Evolutionary conservation across 2,888 invertebrate species (phyloP).

Genomic region (Macrophya alboannulata): DNA sequence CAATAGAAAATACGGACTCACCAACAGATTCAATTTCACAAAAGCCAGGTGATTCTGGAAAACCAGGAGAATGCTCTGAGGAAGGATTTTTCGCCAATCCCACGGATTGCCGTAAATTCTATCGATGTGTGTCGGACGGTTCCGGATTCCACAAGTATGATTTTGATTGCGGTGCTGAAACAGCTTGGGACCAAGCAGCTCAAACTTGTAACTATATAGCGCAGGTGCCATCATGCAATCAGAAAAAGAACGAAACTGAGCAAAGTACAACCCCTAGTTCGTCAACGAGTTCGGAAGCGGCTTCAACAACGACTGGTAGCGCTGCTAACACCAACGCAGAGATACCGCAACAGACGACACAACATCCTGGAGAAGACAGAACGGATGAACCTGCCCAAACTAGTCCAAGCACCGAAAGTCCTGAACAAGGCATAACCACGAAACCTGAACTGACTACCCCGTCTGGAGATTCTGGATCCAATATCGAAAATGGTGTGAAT

Average conservation of each 20-base stretch:
- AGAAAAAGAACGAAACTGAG: conserved; percentile 60
- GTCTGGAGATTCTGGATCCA: not conserved
- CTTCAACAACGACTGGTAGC: conserved; percentile 30
- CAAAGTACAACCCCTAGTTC: conserved; percentile 42
- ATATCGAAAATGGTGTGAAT: not conserved
- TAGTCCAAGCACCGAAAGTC: conserved; percentile 33
- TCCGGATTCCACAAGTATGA: conserved; percentile 85
- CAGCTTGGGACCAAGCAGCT: conserved; percentile 88
- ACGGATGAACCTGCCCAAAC: conserved; percentile 58
- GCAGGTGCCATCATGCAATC: conserved; percentile 69
- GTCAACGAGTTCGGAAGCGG: conserved; percentile 41
- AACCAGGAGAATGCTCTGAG: conserved; percentile 80
- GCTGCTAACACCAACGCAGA: conserved; percentile 1
- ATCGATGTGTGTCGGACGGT: conserved; percentile 87
- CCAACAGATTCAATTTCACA: conserved; percentile 41
- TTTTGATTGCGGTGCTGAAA: conserved; percentile 88
- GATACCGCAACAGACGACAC: conserved; percentile 11
- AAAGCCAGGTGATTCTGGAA: conserved; percentile 41
- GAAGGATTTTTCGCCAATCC: conserved; percentile 89
- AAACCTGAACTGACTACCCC: not conserved
- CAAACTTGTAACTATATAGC: conserved; percentile 86
- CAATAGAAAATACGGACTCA: not conserved
- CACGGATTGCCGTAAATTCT: conserved; percentile 88
- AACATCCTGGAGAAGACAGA: conserved; percentile 58
- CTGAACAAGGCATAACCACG: not conserved